Conservation (phyloP, 2,888 invertebrate species). For the Nyleta sp. region DNA sequence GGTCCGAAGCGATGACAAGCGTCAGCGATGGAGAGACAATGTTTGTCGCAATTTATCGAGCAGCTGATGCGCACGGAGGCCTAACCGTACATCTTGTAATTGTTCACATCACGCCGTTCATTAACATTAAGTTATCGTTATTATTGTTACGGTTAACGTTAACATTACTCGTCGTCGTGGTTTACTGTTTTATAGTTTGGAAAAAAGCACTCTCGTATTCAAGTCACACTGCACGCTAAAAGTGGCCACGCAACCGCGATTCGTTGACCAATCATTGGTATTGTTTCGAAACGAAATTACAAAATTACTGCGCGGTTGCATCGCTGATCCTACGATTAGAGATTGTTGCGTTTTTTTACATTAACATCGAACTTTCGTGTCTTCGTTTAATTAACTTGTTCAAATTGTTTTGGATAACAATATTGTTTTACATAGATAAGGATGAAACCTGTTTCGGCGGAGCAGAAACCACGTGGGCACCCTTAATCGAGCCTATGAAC, state of each 20-base stretch:
- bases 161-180: conserved; percentile 16
- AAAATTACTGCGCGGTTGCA: no score
- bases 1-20: conserved; percentile 27
- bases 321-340: no score
- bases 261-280: no score
- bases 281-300: no score
- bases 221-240: conserved; percentile 47
- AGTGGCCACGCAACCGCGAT: no score
- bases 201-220: conserved; percentile 44
- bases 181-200: no score
- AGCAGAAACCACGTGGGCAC: no score
- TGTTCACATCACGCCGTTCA: conserved; percentile 31
- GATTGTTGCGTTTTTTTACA: conserved; percentile 21
- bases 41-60: neutral
- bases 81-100: conserved; percentile 52
- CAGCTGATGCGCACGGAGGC: conserved; percentile 60
- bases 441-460: no score
- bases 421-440: no score
- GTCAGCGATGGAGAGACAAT: neutral
- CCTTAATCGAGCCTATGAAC: no score
- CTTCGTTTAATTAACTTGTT: neutral
- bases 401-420: no score
- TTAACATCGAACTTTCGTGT: conserved; percentile 32
- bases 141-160: conserved; percentile 27
- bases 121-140: conserved; percentile 33